Conservation (phyloP, 2,888 invertebrate species). For the Pediacus dermestoides region DNA sequence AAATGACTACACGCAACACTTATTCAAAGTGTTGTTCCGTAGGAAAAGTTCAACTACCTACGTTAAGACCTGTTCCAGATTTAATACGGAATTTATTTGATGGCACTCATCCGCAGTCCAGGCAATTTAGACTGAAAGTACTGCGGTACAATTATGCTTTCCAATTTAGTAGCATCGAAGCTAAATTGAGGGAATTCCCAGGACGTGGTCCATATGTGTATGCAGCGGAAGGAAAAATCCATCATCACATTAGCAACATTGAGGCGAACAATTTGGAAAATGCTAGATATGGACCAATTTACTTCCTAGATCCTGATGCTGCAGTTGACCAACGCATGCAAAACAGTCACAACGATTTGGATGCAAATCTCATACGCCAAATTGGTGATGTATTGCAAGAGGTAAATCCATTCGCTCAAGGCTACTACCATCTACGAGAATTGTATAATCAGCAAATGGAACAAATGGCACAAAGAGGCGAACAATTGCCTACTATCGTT, state of each 20-base stretch:
- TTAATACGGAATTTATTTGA: not conserved
- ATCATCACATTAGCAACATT: conserved; percentile 1
- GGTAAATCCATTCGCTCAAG: not conserved
- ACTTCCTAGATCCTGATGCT: not conserved
- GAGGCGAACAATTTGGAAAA: not conserved
- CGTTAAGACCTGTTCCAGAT: not conserved
- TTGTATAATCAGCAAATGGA: too few relatives aligned
- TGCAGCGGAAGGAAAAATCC: not conserved
- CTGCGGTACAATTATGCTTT: conserved; percentile 1
- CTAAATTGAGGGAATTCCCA: conserved; percentile 1
- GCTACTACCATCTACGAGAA: not conserved
- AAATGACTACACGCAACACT: not conserved
- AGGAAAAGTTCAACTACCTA: not conserved
- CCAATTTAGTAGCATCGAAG: conserved; percentile 1
- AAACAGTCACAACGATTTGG: not conserved
- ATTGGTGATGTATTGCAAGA: not conserved
- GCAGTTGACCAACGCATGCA: not conserved
- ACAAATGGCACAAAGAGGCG: too few relatives aligned
- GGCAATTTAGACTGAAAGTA: not conserved
- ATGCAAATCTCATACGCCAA: not conserved
- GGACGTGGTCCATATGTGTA: not conserved
- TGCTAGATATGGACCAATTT: not conserved
- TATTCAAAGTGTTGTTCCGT: not conserved
- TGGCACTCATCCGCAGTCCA: not conserved
- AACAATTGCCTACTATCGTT: too few relatives aligned